A percentile compares a stretch with the other conserved stretches of the same genome.
Conservation (phyloP, 2,113 vertebrate species). For the Camelus bactrianus region DNA sequence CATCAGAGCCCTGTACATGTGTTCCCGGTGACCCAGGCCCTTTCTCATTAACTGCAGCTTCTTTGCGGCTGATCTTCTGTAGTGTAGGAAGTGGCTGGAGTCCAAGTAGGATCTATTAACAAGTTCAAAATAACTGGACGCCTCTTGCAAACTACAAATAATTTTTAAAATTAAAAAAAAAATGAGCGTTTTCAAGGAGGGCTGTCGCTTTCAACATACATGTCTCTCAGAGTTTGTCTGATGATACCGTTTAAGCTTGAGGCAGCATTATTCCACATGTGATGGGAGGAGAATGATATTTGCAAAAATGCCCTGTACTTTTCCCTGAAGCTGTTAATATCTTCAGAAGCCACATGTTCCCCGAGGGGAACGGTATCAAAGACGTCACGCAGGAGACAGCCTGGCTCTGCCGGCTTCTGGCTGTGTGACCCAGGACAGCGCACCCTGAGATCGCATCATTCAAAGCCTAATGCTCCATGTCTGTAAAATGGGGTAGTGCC, state of each 20-base stretch:
- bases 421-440: too few relatives aligned
- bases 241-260: neutral
- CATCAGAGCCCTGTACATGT: neutral
- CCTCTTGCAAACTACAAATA: neutral
- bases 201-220: fast-evolving
- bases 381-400: neutral
- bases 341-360: neutral
- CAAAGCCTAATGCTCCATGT: neutral
- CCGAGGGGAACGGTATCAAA: fast-evolving
- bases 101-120: neutral
- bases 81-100: fast-evolving
- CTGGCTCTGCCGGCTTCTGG: fast-evolving
- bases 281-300: neutral
- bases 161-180: neutral
- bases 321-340: neutral
- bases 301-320: neutral
- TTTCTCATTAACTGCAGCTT: neutral
- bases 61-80: fast-evolving
- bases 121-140: neutral
- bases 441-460: neutral
- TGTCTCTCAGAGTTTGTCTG: neutral
- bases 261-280: neutral
- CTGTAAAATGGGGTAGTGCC: neutral
- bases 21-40: neutral
- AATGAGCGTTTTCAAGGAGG: neutral